These are phyloP conservation scores for Nematopogon swammerdamellus DNA, from an alignment of 2,888 invertebrate species.

Conservation along the genomic window DNA sequence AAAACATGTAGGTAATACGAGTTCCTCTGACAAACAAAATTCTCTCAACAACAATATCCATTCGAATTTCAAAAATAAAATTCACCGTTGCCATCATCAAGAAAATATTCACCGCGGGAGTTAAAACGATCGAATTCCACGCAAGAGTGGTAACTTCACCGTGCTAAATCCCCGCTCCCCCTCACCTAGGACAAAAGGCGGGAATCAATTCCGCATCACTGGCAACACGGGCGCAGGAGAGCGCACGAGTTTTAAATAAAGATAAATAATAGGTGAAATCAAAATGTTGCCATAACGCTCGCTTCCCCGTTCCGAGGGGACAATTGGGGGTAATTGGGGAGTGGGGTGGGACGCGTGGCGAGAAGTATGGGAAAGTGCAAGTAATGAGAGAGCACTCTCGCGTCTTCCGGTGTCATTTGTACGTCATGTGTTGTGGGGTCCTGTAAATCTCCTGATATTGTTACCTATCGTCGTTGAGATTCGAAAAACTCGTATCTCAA, in stretches of 20 bases:
- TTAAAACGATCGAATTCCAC: neutral
- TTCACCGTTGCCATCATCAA: neutral
- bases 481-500: too few relatives aligned
- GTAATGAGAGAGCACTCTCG: neutral
- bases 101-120: neutral
- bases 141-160: neutral
- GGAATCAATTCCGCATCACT: neutral
- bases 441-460: too few relatives aligned
- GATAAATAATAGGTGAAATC: neutral
- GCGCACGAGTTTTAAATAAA: neutral
- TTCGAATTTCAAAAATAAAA: neutral
- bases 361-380: neutral
- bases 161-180: neutral
- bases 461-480: too few relatives aligned
- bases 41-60: too few relatives aligned
- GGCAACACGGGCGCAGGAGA: neutral
- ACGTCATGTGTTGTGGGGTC: too few relatives aligned
- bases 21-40: too few relatives aligned
- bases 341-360: neutral
- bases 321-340: neutral
- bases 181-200: neutral
- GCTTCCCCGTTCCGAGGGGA: neutral
- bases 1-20: too few relatives aligned
- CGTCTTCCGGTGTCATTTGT: neutral
- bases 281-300: neutral